Percentiles rank a stretch among this genome's conserved stretches.
These are phyloP conservation scores for Drosophila novamexicana DNA, from an alignment of 1,140 invertebrate genomes.

Conservation along the genomic window DNA sequence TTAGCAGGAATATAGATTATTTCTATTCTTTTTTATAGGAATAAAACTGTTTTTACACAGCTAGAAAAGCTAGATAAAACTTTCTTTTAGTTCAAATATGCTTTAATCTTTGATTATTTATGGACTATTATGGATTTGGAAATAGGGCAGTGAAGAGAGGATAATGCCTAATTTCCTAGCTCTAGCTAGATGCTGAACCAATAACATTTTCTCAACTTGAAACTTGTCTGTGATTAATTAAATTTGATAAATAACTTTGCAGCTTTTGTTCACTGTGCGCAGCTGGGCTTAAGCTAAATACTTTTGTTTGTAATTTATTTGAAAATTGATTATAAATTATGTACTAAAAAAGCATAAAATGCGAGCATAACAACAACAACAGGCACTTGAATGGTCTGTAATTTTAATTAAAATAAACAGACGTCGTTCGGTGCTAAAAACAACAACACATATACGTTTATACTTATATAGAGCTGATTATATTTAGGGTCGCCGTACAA, in stretches of 20 bases:
- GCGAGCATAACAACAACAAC: constrained; percentile 24
- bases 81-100: no score
- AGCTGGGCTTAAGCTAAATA: constrained; percentile 40
- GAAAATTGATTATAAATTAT: constrained; percentile 80
- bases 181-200: not conserved
- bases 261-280: constrained; percentile 29
- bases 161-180: no score
- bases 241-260: constrained; percentile 9
- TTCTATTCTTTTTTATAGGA: no score
- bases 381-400: constrained; percentile 34
- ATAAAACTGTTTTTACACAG: no score
- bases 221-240: constrained; percentile 21
- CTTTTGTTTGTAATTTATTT: constrained; percentile 77
- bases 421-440: constrained; percentile 23
- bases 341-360: constrained; percentile 59
- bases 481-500: constrained; percentile 58
- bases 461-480: constrained; percentile 43
- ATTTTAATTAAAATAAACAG: constrained; percentile 80
- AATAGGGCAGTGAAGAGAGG: no score
- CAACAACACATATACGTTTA: constrained; percentile 7
- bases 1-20: no score
- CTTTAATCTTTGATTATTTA: no score
- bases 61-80: no score
- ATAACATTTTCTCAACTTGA: not conserved
- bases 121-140: no score